Conservation (phyloP, 2,797 vertebrate genomes). For the Gymnoscopelus braueri region DNA sequence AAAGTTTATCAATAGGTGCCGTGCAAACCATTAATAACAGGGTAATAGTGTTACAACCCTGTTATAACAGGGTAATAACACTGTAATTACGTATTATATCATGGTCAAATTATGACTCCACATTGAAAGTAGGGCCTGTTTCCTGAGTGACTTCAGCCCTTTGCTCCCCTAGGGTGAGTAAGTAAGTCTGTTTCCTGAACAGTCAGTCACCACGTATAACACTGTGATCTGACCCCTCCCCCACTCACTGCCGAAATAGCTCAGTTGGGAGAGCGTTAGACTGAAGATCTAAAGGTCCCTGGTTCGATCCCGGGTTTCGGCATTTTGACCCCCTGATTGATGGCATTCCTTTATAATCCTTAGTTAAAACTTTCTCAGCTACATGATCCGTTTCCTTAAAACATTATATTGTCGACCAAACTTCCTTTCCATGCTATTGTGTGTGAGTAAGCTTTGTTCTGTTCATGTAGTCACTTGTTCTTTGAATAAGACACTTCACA, state of each 20-base stretch:
- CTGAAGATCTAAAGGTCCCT: slow-evolving; percentile 64
- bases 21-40: too few species aligned
- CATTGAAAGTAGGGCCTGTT: too few species aligned
- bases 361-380: not conserved
- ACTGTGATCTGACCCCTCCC: not conserved
- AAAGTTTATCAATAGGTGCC: too few species aligned
- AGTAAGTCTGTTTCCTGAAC: too few species aligned
- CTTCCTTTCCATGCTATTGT: not conserved
- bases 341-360: not conserved
- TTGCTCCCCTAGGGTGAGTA: too few species aligned
- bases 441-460: too few species aligned
- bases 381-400: not conserved
- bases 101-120: too few species aligned
- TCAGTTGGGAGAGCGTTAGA: slow-evolving; percentile 55
- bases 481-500: not conserved
- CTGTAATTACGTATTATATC: too few species aligned
- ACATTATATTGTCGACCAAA: not conserved
- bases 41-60: too few species aligned
- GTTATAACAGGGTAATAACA: too few species aligned
- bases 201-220: too few species aligned
- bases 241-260: slow-evolving; percentile 44
- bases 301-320: slow-evolving; percentile 67
- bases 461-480: slow-evolving; percentile 1
- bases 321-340: slow-evolving; percentile 11
- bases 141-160: too few species aligned